phyloP scores from a whole-genome alignment of 2,888 invertebrate species.

The Chironomus tentans region DNA sequence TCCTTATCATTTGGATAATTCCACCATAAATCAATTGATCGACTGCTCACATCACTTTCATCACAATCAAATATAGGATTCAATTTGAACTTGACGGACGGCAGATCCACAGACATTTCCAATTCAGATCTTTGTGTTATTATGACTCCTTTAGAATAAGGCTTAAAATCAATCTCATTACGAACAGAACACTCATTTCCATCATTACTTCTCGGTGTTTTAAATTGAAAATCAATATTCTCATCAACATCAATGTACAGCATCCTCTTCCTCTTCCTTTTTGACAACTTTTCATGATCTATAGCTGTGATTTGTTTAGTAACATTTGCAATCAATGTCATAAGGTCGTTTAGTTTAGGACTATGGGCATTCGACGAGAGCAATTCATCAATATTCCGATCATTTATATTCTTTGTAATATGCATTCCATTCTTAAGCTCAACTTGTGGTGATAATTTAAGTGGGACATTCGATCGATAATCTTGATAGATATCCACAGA shows the following conservation, averaged over 20 bases:
- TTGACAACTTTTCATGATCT: not conserved
- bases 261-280: not conserved
- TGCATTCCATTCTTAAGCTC: slow-evolving; percentile 4
- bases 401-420: not conserved
- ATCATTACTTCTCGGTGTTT: not conserved
- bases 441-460: not conserved
- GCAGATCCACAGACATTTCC: not conserved
- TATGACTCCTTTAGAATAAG: not conserved
- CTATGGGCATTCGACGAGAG: not conserved
- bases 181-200: not conserved
- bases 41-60: not conserved
- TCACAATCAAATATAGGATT: not conserved
- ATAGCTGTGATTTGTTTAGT: not conserved
- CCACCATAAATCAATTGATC: not conserved
- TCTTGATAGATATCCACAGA: not conserved
- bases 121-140: not conserved
- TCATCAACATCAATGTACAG: not conserved
- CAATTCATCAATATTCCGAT: not conserved
- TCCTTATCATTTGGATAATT: not conserved
- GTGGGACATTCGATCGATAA: not conserved
- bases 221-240: not conserved
- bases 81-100: not conserved
- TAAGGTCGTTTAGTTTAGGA: not conserved
- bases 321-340: not conserved
- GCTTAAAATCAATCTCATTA: not conserved